These are phyloP conservation scores for Philypnodon macrostomus DNA, from an alignment of 2,797 vertebrate genomes.

Conservation along the genomic window DNA sequence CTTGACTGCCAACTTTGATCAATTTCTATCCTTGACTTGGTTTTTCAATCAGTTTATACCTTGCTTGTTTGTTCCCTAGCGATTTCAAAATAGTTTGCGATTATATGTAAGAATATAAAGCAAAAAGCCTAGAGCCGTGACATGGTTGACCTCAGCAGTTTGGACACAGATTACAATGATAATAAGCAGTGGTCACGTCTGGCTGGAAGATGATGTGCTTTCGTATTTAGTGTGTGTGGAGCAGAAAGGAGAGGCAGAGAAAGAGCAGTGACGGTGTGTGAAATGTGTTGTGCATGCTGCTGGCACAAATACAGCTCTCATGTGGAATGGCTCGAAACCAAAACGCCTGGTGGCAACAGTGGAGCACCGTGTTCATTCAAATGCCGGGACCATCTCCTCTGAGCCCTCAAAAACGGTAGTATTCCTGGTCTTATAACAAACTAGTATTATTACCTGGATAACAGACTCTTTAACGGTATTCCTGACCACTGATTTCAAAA, in stretches of 20 bases:
- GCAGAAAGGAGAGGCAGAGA: conserved; percentile 1
- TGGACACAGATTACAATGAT: conserved; percentile 15
- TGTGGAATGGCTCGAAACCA: background rate
- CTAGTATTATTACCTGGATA: background rate
- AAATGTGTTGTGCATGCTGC: conserved; percentile 4
- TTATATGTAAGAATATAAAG: too few relatives aligned
- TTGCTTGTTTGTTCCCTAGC: conserved; percentile 21
- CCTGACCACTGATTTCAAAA: too few relatives aligned
- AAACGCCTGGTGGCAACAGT: background rate
- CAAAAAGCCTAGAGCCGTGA: background rate
- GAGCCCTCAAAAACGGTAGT: conserved; percentile 3
- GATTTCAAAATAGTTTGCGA: conserved; percentile 9
- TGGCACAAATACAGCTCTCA: conserved; percentile 13
- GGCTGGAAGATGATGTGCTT: background rate
- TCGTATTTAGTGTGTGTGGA: background rate
- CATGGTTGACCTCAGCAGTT: conserved; percentile 1
- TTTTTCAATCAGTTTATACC: conserved; percentile 32
- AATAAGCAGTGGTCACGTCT: conserved; percentile 15
- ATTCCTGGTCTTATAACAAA: conserved; percentile 2
- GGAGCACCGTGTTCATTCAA: conserved; percentile 23
- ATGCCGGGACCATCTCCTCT: background rate
- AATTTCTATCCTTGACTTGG: too few relatives aligned
- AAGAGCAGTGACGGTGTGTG: background rate
- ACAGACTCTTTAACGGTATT: too few relatives aligned
- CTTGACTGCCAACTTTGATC: too few relatives aligned